These are phyloP conservation scores for Eolophus roseicapilla DNA, from an alignment of 2,113 vertebrate species.

Conservation along the genomic window DNA sequence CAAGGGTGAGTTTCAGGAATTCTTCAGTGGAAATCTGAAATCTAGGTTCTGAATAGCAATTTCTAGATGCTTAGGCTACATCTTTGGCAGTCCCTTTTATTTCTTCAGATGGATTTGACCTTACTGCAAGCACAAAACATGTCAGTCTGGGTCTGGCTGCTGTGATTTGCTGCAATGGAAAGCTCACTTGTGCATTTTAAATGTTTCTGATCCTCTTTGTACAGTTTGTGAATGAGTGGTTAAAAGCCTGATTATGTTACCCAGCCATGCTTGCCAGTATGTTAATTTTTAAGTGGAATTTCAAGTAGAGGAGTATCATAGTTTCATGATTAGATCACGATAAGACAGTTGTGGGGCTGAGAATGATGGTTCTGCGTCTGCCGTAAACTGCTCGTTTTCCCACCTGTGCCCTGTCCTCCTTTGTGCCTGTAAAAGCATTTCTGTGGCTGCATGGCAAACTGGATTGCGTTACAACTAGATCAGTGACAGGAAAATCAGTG, in stretches of 20 bases:
- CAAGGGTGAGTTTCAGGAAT: conserved; percentile 31
- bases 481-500: background rate
- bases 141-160: background rate
- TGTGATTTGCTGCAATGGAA: background rate
- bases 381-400: background rate
- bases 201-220: background rate
- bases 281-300: background rate
- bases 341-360: background rate
- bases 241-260: background rate
- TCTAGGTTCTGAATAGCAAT: background rate
- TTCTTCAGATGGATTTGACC: background rate
- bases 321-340: background rate
- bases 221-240: background rate
- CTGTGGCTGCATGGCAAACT: background rate
- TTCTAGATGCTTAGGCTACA: background rate
- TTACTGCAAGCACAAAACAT: background rate
- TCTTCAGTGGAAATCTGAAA: background rate
- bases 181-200: background rate
- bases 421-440: background rate
- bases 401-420: background rate
- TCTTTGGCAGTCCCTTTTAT: background rate
- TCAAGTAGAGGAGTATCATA: background rate
- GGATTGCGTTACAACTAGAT: background rate
- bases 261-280: background rate
- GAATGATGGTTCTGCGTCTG: background rate